phyloP scores from a whole-genome alignment of 2,113 vertebrate species.

The Microcebus murinus region DNA sequence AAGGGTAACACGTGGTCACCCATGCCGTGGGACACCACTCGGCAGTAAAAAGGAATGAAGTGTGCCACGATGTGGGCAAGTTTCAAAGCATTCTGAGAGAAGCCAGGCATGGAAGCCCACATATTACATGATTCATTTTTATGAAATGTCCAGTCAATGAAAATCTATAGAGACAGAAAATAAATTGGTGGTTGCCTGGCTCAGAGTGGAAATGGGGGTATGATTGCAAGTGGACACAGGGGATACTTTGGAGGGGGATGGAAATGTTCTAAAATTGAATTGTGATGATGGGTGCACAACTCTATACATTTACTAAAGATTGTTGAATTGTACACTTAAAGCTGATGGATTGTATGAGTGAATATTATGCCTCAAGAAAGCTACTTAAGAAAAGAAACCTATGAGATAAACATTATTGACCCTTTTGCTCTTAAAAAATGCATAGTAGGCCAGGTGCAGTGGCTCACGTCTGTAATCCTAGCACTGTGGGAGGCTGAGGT shows the following conservation, averaged over 20 bases:
- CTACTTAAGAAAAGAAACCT: not conserved
- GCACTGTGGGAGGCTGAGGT: too few species aligned
- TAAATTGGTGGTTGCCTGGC: not conserved
- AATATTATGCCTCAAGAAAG: not conserved
- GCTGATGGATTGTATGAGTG: not conserved
- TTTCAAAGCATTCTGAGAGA: not conserved
- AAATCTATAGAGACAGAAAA: not conserved
- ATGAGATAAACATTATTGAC: not conserved
- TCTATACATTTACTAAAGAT: not conserved
- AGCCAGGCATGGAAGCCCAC: not conserved
- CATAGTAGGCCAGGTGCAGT: not conserved
- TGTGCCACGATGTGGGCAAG: fast-evolving
- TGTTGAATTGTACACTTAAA: not conserved
- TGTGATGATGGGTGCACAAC: not conserved
- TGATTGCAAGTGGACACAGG: fast-evolving
- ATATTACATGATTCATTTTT: fast-evolving
- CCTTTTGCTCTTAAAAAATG: not conserved
- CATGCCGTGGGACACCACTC: fast-evolving
- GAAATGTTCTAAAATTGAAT: not conserved
- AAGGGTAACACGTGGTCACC: fast-evolving
- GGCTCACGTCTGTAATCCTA: too few species aligned
- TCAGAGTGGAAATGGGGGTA: not conserved
- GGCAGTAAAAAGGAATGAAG: not conserved
- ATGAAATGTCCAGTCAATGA: not conserved
- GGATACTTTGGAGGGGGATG: not conserved